phyloP scores from a whole-genome alignment of 2,113 vertebrate genomes.

The Muscicapa adusta region DNA sequence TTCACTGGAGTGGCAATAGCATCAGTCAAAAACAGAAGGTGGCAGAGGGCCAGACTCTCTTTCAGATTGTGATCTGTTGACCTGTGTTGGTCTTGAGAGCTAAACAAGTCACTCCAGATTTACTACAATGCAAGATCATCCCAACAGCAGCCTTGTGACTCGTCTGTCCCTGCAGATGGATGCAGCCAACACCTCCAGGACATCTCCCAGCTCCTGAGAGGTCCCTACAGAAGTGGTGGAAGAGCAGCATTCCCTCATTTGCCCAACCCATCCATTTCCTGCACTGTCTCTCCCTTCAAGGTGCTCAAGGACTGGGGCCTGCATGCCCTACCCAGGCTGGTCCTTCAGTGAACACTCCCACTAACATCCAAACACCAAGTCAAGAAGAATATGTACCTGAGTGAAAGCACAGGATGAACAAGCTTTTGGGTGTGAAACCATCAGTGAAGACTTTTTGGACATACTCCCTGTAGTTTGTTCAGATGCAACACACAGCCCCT shows the following conservation, averaged over 20 bases:
- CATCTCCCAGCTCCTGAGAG: neutral
- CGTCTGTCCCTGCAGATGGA: neutral
- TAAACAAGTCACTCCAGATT: neutral
- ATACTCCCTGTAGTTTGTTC: neutral
- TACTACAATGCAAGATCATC: neutral
- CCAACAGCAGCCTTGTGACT: neutral
- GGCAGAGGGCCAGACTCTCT: neutral
- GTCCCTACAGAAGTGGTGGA: neutral
- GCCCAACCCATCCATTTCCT: neutral
- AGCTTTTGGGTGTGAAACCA: neutral
- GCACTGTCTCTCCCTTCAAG: neutral
- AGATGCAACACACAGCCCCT: neutral
- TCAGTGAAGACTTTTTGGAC: neutral
- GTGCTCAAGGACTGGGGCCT: neutral
- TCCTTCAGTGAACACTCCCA: neutral
- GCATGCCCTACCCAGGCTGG: neutral
- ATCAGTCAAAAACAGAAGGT: neutral
- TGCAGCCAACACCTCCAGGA: neutral
- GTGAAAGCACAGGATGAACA: neutral
- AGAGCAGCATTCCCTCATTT: neutral
- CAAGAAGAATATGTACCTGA: neutral
- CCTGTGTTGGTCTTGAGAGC: neutral
- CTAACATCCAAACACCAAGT: neutral
- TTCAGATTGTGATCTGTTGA: neutral
- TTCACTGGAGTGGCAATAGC: neutral